A percentile compares a stretch with the other conserved stretches of the same genome.
Evolutionary conservation across 2,113 vertebrate genomes (phyloP).

Genomic region (Desmodus rotundus): DNA sequence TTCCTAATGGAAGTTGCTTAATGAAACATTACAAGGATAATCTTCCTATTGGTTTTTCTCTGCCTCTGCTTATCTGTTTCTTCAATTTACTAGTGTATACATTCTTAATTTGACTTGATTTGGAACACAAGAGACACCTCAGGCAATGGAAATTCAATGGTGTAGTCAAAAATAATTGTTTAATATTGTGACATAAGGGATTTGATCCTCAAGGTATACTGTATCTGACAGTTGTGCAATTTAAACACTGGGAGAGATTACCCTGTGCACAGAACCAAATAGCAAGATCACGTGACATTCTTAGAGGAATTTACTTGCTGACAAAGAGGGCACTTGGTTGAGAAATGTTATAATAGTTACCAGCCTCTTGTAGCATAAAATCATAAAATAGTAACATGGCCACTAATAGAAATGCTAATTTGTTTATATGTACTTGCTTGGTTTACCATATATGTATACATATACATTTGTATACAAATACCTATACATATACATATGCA

Average conservation of each 20-base stretch:
- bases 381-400: neutral
- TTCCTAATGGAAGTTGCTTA: slow-evolving; percentile 76
- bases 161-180: slow-evolving; percentile 47
- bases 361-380: neutral
- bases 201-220: slow-evolving; percentile 36
- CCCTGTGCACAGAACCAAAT: neutral
- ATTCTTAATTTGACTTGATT: slow-evolving; percentile 64
- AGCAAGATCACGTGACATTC: neutral
- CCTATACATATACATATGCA: too few species aligned
- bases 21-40: slow-evolving; percentile 67
- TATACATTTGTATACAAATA: too few species aligned
- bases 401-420: neutral
- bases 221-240: neutral
- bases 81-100: slow-evolving; percentile 50
- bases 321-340: neutral
- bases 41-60: slow-evolving; percentile 41
- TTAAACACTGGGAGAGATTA: slow-evolving; percentile 23
- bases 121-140: slow-evolving; percentile 54
- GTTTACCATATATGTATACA: neutral
- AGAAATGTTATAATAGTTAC: neutral
- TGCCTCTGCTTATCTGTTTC: slow-evolving; percentile 53
- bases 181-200: slow-evolving; percentile 21
- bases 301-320: slow-evolving; percentile 27
- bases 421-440: neutral
- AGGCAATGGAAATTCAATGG: slow-evolving; percentile 57